Conservation (phyloP, 2,113 vertebrate genomes). For the Plectropomus leopardus region DNA sequence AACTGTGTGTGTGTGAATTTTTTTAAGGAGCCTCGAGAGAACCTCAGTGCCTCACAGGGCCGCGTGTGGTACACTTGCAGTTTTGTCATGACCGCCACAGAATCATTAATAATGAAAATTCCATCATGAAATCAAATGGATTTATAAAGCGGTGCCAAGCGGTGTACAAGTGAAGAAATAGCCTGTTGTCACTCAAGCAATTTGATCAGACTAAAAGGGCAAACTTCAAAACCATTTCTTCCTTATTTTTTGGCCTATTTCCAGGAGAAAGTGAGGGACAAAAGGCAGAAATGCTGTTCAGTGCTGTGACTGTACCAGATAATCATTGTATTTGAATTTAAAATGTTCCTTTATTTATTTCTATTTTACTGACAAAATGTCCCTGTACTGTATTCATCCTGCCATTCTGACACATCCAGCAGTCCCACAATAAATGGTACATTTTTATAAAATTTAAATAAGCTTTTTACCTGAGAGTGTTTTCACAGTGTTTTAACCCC, state of each 20-base stretch:
- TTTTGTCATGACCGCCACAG: background rate
- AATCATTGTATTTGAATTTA: background rate
- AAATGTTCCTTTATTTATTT: background rate
- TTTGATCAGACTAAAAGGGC: background rate
- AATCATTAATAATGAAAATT: slow-evolving; percentile 26
- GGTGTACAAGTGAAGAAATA: background rate
- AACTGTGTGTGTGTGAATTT: background rate
- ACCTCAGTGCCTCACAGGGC: background rate
- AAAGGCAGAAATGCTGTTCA: too few species aligned
- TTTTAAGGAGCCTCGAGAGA: background rate
- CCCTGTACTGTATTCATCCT: too few species aligned
- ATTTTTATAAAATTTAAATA: too few species aligned
- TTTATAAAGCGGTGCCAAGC: slow-evolving; percentile 2
- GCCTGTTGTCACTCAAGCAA: background rate
- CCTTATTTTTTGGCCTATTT: background rate
- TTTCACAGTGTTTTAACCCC: too few species aligned
- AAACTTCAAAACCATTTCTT: background rate
- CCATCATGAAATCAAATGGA: slow-evolving; percentile 5
- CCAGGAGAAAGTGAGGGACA: too few species aligned
- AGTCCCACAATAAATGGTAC: background rate
- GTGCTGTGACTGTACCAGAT: too few species aligned
- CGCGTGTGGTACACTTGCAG: background rate
- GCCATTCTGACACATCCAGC: background rate
- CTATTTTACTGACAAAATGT: too few species aligned
- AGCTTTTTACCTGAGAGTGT: too few species aligned